Percentiles rank a stretch among this genome's conserved stretches.
These are phyloP conservation scores for Struthidea cinerea DNA, from an alignment of 2,113 vertebrate species.

Conservation along the genomic window DNA sequence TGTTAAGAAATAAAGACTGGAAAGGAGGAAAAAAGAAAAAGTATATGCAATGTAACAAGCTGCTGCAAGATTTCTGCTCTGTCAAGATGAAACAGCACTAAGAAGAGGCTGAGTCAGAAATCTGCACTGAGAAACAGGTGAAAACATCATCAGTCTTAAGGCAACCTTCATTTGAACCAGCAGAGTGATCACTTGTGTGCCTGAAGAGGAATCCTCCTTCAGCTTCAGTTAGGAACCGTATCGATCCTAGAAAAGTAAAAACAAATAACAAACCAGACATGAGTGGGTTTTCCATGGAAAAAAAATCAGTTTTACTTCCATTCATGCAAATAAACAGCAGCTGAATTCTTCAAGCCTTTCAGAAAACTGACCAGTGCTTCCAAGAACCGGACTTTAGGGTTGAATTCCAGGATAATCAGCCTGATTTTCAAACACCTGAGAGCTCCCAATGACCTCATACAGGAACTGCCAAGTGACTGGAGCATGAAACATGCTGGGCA, in stretches of 20 bases:
- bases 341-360: neutral
- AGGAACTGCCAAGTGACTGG: neutral
- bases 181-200: neutral
- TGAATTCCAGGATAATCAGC: neutral
- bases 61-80: neutral
- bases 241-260: constrained; percentile 66
- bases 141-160: constrained; percentile 42
- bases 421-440: neutral
- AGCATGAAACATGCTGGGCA: neutral
- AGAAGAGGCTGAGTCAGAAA: neutral
- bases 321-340: neutral
- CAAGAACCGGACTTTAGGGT: neutral
- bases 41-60: neutral
- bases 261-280: neutral
- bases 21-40: neutral
- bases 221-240: constrained; percentile 67
- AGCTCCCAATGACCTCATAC: neutral
- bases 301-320: neutral
- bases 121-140: neutral
- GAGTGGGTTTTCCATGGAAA: neutral
- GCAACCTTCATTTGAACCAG: neutral
- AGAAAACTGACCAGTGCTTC: neutral
- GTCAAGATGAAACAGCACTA: neutral
- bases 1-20: neutral
- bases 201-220: neutral